Conservation (phyloP, 2,797 vertebrate species). For the Hoplostethus atlanticus region DNA sequence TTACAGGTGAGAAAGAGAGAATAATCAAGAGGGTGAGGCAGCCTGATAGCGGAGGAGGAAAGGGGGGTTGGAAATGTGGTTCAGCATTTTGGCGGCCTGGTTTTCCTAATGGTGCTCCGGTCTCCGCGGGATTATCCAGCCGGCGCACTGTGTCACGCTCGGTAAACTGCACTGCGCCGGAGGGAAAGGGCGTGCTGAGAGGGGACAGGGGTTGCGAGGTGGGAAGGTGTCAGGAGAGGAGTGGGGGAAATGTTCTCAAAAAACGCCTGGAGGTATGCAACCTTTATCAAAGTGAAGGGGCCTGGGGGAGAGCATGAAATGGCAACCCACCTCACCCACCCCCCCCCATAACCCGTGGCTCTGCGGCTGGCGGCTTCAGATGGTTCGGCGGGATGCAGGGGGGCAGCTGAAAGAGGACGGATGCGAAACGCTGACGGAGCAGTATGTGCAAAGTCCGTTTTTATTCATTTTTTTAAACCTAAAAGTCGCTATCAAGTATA, state of each 20-base stretch:
- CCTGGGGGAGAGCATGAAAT: constrained; percentile 54
- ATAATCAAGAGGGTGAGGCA: not conserved
- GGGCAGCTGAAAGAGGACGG: not conserved
- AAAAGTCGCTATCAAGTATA: too few species aligned
- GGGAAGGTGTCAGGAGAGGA: constrained; percentile 64
- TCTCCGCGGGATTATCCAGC: constrained; percentile 74
- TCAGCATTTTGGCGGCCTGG: constrained; percentile 67
- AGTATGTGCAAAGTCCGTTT: too few species aligned
- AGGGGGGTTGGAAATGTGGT: constrained; percentile 53
- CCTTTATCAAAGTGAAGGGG: constrained; percentile 74
- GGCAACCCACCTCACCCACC: constrained; percentile 12
- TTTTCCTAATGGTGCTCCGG: constrained; percentile 67
- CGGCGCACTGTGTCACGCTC: constrained; percentile 68
- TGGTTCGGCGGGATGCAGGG: too few species aligned
- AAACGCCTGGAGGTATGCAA: constrained; percentile 65
- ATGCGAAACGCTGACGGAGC: not conserved
- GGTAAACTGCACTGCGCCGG: constrained; percentile 66
- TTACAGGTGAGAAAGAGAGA: constrained; percentile 59
- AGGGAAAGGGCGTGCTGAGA: constrained; percentile 55
- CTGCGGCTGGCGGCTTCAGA: constrained; percentile 17
- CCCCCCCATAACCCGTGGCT: constrained; percentile 8
- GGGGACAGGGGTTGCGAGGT: constrained; percentile 63
- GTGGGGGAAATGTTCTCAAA: constrained; percentile 53
- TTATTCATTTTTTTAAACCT: too few species aligned
- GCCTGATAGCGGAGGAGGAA: constrained; percentile 22